phyloP scores from a whole-genome alignment of 2,797 vertebrate species.

The Lophotriccus pileatus region DNA sequence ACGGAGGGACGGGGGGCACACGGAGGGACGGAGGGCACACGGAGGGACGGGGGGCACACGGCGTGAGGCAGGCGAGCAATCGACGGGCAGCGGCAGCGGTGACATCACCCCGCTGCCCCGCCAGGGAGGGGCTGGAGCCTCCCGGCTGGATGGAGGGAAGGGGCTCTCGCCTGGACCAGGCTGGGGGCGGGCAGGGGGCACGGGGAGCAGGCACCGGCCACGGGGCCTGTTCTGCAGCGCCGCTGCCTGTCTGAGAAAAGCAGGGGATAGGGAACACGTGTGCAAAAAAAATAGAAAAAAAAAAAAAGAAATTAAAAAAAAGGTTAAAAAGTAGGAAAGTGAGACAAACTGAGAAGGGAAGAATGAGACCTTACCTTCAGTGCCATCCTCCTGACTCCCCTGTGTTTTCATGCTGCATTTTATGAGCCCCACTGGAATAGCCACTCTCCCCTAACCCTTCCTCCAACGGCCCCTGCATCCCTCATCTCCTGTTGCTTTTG shows the following conservation, averaged over 20 bases:
- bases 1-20: not conserved
- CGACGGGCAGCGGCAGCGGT: constrained; percentile 4
- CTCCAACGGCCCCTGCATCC: not conserved
- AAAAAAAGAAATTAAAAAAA: too few relatives aligned
- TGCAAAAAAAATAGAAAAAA: too few relatives aligned
- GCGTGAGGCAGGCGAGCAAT: constrained; percentile 14
- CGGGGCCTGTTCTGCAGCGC: not conserved
- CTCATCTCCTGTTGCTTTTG: not conserved
- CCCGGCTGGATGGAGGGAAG: not conserved
- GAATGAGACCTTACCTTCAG: not conserved
- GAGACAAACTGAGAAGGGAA: not conserved
- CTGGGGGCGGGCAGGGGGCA: not conserved
- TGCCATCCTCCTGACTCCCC: not conserved
- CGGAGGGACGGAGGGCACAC: not conserved
- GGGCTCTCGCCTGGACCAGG: not conserved
- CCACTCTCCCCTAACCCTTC: not conserved
- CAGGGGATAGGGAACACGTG: not conserved
- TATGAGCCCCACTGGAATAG: not conserved
- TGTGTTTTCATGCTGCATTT: not conserved
- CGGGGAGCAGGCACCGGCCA: not conserved
- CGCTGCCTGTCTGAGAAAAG: not conserved
- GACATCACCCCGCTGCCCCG: constrained; percentile 15
- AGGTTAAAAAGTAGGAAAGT: not conserved
- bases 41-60: not conserved
- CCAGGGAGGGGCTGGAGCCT: not conserved